Conservation (phyloP, 2,888 invertebrate species). For the Entomobrya proxima region DNA sequence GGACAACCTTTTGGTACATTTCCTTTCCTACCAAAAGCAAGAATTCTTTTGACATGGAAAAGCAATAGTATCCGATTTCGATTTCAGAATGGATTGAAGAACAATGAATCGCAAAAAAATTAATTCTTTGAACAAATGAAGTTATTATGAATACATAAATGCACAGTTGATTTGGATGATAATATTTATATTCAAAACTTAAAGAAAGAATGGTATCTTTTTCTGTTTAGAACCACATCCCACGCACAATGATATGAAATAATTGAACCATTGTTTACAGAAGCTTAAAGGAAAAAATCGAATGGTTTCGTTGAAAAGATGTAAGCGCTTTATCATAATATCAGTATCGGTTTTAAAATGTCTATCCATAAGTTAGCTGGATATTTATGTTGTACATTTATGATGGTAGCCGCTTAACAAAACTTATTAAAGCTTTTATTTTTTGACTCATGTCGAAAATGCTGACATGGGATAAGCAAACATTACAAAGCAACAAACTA, state of each 20-base stretch:
- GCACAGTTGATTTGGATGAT: too few relatives aligned
- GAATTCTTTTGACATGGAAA: not conserved
- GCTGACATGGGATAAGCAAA: too few relatives aligned
- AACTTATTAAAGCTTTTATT: too few relatives aligned
- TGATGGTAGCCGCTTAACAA: too few relatives aligned
- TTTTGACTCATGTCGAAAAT: too few relatives aligned
- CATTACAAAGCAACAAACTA: too few relatives aligned
- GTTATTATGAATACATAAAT: not conserved
- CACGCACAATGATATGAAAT: not conserved
- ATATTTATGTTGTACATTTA: too few relatives aligned
- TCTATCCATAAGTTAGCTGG: too few relatives aligned
- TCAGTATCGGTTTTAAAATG: too few relatives aligned
- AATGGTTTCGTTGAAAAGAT: too few relatives aligned
- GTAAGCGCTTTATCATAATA: too few relatives aligned
- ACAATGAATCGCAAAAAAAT: not conserved
- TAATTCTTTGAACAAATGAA: not conserved
- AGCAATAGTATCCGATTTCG: not conserved
- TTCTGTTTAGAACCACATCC: not conserved
- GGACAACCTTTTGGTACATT: not conserved
- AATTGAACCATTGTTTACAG: not conserved
- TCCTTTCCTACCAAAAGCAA: not conserved
- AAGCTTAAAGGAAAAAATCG: not conserved
- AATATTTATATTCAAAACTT: not conserved
- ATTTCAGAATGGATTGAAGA: too few relatives aligned
- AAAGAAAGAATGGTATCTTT: not conserved